Percentiles rank a stretch among this genome's conserved stretches.
phyloP scores from a whole-genome alignment of 30 jellyfish, hydroid and myxozoan species.

The Turritopsis rubra region DNA sequence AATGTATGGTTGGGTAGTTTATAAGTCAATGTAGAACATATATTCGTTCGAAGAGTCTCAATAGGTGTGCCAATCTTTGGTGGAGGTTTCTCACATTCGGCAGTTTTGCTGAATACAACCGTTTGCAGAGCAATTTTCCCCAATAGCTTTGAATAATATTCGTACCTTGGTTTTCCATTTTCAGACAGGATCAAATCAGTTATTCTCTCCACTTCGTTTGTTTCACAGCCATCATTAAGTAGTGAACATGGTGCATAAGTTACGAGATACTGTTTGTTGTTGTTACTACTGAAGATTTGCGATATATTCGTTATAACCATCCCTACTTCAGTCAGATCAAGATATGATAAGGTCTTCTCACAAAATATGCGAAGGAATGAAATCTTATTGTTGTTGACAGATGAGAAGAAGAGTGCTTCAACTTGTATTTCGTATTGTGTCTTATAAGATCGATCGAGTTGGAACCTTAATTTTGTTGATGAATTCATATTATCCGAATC shows the following conservation, averaged over 20 bases:
- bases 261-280: neutral
- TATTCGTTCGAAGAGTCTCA: neutral
- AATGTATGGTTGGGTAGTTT: neutral
- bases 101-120: neutral
- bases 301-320: neutral
- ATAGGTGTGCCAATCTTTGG: constrained; percentile 7
- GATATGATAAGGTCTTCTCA: neutral
- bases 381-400: neutral
- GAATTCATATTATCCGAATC: constrained; percentile 30
- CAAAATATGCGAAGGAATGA: neutral
- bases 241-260: constrained; percentile 6
- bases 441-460: neutral
- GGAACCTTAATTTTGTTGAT: neutral
- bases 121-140: neutral
- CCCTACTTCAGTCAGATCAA: neutral
- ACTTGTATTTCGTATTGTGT: neutral
- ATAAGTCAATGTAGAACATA: neutral
- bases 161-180: neutral
- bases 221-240: neutral
- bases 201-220: neutral
- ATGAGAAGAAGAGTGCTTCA: neutral
- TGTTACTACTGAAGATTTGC: neutral
- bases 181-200: neutral
- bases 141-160: neutral
- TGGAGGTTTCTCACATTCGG: neutral